phyloP scores from a whole-genome alignment of 2,113 vertebrate genomes.

The Emydocephalus ijimae region DNA sequence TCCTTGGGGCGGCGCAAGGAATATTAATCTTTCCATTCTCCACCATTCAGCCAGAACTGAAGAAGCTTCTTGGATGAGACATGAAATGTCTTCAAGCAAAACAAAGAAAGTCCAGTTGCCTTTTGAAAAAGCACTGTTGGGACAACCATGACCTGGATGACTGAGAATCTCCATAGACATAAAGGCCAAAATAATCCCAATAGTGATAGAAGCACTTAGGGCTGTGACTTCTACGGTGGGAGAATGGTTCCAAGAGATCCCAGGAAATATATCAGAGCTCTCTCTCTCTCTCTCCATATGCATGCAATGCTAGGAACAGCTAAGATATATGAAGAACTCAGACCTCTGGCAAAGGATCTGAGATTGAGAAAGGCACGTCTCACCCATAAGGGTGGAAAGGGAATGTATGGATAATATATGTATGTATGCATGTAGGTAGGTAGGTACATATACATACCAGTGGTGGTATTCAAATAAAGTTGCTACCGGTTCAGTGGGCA shows the following conservation, averaged over 20 bases:
- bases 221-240: not conserved
- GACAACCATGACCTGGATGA: not conserved
- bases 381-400: not conserved
- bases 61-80: not conserved
- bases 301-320: not conserved
- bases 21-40: not conserved
- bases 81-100: not conserved
- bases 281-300: not conserved
- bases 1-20: not conserved
- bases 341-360: not conserved
- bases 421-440: too few relatives aligned
- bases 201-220: not conserved
- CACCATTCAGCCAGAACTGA: not conserved
- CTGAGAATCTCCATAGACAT: not conserved
- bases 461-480: too few relatives aligned
- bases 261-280: not conserved
- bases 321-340: not conserved
- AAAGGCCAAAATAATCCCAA: not conserved
- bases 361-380: not conserved
- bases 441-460: too few relatives aligned
- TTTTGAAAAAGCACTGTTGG: not conserved
- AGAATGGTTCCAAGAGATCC: not conserved
- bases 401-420: not conserved
- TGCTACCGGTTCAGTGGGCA: too few relatives aligned
- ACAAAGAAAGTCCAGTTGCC: not conserved